A percentile compares a stretch with the other conserved stretches of the same genome.
phyloP scores from a whole-genome alignment of 1,140 invertebrate genomes.

The Caenorhabditis latens region DNA sequence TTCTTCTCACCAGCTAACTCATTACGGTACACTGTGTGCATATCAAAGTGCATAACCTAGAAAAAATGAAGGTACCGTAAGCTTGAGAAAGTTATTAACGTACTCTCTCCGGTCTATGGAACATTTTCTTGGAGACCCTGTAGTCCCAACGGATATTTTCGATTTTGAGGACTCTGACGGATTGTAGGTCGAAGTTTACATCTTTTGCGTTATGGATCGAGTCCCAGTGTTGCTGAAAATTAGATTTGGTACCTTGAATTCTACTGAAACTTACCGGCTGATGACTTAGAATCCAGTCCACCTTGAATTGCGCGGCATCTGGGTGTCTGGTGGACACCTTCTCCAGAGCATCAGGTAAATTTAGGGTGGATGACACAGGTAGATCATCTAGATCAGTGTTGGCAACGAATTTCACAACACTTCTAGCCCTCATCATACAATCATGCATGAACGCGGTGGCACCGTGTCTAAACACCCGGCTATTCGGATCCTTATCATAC shows the following conservation, averaged over 20 bases:
- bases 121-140: conserved; percentile 50
- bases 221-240: conserved; percentile 52
- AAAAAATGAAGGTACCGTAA: background rate
- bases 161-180: background rate
- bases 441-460: conserved; percentile 56
- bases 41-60: conserved; percentile 29
- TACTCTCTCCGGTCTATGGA: conserved; percentile 46
- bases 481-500: conserved; percentile 41
- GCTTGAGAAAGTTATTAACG: background rate
- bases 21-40: conserved; percentile 39
- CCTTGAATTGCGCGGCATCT: conserved; percentile 46
- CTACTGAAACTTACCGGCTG: conserved; percentile 5
- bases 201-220: background rate
- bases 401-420: background rate
- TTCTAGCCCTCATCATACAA: conserved; percentile 46
- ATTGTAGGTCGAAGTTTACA: conserved; percentile 9
- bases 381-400: conserved; percentile 44
- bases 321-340: background rate
- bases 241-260: background rate
- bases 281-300: conserved; percentile 46
- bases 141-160: conserved; percentile 34
- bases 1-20: background rate
- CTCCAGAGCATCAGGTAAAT: conserved; percentile 2
- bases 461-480: conserved; percentile 18
- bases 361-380: background rate